Evolutionary conservation across 1,140 invertebrate genomes (phyloP).

Genomic region (Microplitis mediator): DNA sequence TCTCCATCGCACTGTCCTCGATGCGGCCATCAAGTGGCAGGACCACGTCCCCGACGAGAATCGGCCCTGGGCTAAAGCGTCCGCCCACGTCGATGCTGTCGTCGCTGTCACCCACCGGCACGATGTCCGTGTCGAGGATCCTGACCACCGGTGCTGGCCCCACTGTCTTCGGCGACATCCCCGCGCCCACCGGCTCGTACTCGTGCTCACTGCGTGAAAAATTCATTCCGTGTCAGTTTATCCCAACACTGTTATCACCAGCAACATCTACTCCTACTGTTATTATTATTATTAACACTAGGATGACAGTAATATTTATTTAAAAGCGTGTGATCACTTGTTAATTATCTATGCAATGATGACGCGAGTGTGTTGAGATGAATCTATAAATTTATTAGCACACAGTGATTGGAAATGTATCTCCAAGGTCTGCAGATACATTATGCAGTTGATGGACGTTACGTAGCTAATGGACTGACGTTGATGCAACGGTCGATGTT

Average conservation of each 20-base stretch:
- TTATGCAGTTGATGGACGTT: too few species aligned
- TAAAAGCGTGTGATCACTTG: too few species aligned
- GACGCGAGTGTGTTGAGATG: too few species aligned
- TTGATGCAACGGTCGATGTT: background rate
- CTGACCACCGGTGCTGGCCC: slow-evolving; percentile 55
- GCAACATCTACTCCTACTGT: background rate
- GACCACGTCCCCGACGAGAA: slow-evolving; percentile 54
- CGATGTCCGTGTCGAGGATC: slow-evolving; percentile 58
- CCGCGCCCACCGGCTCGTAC: slow-evolving; percentile 76
- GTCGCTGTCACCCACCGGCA: slow-evolving; percentile 59
- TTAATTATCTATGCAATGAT: too few species aligned
- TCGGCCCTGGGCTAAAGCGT: slow-evolving; percentile 44
- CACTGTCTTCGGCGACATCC: slow-evolving; percentile 54
- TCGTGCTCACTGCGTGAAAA: slow-evolving; percentile 72
- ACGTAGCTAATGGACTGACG: background rate
- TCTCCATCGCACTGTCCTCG: slow-evolving; percentile 58
- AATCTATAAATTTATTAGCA: too few species aligned
- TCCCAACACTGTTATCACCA: background rate
- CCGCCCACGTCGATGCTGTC: slow-evolving; percentile 57
- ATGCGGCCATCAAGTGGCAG: slow-evolving; percentile 57
- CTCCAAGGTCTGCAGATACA: too few species aligned
- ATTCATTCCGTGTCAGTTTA: slow-evolving; percentile 20
- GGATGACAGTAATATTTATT: too few species aligned
- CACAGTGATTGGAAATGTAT: too few species aligned
- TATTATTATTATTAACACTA: slow-evolving; percentile 2